phyloP scores from a whole-genome alignment of 2,113 vertebrate species.

The Taxidea taxus region DNA sequence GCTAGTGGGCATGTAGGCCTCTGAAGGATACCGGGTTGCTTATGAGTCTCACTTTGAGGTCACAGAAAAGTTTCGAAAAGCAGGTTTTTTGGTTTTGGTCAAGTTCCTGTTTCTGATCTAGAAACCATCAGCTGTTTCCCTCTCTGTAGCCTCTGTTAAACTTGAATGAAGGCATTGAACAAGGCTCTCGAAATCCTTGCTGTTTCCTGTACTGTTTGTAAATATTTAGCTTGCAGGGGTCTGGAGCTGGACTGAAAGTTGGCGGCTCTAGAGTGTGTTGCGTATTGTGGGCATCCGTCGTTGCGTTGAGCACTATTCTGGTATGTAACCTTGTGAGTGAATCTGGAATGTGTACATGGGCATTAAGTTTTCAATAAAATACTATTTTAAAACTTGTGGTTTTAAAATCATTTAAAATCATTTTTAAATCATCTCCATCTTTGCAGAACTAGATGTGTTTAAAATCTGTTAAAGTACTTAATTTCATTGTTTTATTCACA shows the following conservation, averaged over 20 bases:
- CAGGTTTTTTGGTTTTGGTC: neutral
- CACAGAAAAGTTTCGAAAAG: conserved; percentile 17
- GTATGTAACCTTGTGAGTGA: neutral
- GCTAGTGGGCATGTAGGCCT: neutral
- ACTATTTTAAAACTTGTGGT: neutral
- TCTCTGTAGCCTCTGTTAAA: neutral
- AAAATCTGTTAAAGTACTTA: neutral
- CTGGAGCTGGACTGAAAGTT: neutral
- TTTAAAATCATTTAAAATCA: conserved; percentile 13
- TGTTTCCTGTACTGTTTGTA: neutral
- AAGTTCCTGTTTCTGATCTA: neutral
- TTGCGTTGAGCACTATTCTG: neutral
- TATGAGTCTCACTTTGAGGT: neutral
- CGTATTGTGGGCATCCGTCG: neutral
- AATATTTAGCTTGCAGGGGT: neutral
- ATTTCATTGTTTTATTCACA: neutral
- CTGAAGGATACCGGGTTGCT: neutral
- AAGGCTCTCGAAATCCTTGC: neutral
- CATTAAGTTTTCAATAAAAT: conserved; percentile 46
- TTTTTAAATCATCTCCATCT: neutral
- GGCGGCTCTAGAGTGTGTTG: neutral
- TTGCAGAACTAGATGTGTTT: neutral
- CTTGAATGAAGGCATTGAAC: neutral
- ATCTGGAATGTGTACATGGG: neutral
- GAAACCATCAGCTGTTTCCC: neutral